Base-by-base conservation (phyloP, 2,888 invertebrate species). In the Apodemia zela region DNA sequence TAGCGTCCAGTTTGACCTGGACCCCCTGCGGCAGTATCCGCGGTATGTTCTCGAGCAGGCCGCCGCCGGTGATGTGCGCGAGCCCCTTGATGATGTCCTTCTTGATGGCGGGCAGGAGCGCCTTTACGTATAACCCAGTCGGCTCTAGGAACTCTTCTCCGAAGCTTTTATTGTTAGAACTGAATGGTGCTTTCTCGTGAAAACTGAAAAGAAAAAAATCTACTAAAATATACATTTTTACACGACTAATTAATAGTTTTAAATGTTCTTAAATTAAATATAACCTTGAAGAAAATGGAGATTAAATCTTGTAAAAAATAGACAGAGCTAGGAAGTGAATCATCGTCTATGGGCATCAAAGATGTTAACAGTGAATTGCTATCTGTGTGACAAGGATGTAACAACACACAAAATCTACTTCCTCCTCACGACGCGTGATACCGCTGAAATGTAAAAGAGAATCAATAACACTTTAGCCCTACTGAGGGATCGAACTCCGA, bases 41-140 rank as follows among this genome's bases (percentile, higher is more conserved):
- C 0, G 96, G 96, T 60, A 99, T 94, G 79, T 98, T 99, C 84
- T 98, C 97, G 6, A 95, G 81, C 3, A 99, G 89, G 0, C 99
- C 99, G 0, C 98, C 98, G 0, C 98, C 98, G 0, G 98, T 98
- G 64, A 99, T 97, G 77, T 99, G 99, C 0, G 98, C 98, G 70
- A 98, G 93, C 0, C 95, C 97, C 79, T 98, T 98, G 1, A 99
- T 92, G 59, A 94, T 87, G 10, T 94, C 94, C 2, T 93, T 92
- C 75, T 93, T 93, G 59, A 98, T 83, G 4, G 96, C 93, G 0
- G 95, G 94, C 59, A 98, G 83, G 0, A 98, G 82, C 10, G 94
- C 91, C 69, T 94, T 93, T 0, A 97, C 96, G 87, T 99, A 99
- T 65, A 99, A 95, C 66, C 94, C 95, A 0, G 98, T 98, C 0